Evolutionary conservation across 2,888 invertebrate species (phyloP), one percentile per base, ranked within the genome.

Genomic region (Geotrupes spiniger): DNA sequence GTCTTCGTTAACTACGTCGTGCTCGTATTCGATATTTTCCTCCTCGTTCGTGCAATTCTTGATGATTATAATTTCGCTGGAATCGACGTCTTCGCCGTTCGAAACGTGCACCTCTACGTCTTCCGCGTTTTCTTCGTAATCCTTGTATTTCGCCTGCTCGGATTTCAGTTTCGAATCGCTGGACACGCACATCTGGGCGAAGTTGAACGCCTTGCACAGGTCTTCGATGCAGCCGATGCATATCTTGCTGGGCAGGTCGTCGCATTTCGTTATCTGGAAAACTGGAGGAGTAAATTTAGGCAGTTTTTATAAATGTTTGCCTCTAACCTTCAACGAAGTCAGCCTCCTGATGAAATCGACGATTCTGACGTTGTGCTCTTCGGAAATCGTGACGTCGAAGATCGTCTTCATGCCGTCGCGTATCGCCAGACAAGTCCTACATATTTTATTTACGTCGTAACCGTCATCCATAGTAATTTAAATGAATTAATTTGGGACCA

Each of bases 181-280:
- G 4, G 42, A 31, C 25, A 52, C 45, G 36, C 57, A 59, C 42
- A 49, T 36, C 42, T 57, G 51, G 36, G 52, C 42, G 27, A 59
- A 59, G 37, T 51, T 51, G 40, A 53, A 57, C 10, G 57, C 50
- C 25, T 53, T 49, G 29, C 49, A 52, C 4, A 61, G 39, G 16
- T 46, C 53, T 36, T 57, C 54, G 9, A 57, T 52, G 45, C 63
- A 63, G 3, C 15, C 38, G n/a, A 49, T 29, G 40, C 63, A 63
- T 27, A 63, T 46, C 31, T 54, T 49, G n/a, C 57, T 53, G 28
- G 62, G 60, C 25, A 61, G 36, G 11, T 58, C 59, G 45, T 63
- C 61, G 1, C 49, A 52, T 49, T 47, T 50, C 5, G 45, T 36
- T 42, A 62, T 53, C 63, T 63, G 40, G 38, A 58, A 54, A 10